phyloP scores from a whole-genome alignment of 2,888 invertebrate species.

The Hirtodrosophila trivittata region DNA sequence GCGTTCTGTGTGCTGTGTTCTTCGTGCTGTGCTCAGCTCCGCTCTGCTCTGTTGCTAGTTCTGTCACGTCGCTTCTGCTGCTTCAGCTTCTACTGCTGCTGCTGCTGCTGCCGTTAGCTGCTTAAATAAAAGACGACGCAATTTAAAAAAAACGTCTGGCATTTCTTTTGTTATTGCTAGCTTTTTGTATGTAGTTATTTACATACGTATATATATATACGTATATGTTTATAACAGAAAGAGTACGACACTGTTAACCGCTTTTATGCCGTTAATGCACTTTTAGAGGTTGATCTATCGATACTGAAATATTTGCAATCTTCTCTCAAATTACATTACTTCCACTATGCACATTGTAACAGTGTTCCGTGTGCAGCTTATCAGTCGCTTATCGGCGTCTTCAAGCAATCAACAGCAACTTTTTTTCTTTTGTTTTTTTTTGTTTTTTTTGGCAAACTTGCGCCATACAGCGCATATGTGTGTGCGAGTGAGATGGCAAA shows the following conservation, averaged over 20 bases:
- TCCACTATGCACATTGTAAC: too few species aligned
- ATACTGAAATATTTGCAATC: not conserved
- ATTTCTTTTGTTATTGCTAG: constrained; percentile 58
- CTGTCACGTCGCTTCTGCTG: constrained; percentile 1
- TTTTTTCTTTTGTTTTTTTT: constrained; percentile 4
- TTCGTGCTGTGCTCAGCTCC: not conserved
- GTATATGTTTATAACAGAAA: constrained; percentile 20
- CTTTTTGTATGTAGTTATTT: constrained; percentile 1
- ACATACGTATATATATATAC: not conserved
- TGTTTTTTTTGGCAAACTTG: not conserved
- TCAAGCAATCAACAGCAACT: not conserved
- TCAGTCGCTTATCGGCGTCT: constrained; percentile 32
- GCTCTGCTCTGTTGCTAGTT: not conserved
- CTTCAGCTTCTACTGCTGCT: constrained; percentile 9
- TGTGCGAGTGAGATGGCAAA: not conserved
- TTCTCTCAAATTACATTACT: not conserved
- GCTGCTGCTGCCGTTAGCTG: constrained; percentile 17
- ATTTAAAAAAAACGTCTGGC: constrained; percentile 50
- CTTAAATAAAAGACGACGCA: constrained; percentile 56
- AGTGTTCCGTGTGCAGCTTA: constrained; percentile 12
- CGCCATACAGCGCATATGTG: constrained; percentile 8
- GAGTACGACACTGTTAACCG: constrained; percentile 18
- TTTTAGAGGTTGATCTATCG: constrained; percentile 1
- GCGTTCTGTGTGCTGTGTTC: too few species aligned
- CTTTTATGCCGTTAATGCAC: constrained; percentile 16